phyloP scores from a whole-genome alignment of 2,888 invertebrate species.

The Dromius quadrimaculatus region DNA sequence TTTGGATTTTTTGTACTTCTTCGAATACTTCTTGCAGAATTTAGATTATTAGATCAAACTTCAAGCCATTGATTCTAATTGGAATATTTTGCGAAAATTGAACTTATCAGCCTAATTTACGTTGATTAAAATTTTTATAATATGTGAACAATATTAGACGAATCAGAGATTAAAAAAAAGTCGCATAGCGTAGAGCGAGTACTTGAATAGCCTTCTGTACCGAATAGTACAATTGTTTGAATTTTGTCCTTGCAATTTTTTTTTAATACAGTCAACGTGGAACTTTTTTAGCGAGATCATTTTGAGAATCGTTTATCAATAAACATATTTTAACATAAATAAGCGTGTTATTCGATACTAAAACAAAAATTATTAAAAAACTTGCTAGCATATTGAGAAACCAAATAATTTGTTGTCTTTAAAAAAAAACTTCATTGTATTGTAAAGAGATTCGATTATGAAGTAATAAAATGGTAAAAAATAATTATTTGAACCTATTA shows the following conservation, averaged over 20 bases:
- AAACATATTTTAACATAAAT: background rate
- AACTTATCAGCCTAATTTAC: background rate
- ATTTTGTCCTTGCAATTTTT: no score
- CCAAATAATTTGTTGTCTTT: conserved; percentile 31
- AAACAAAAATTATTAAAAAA: conserved; percentile 7
- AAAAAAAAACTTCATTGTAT: conserved; percentile 35
- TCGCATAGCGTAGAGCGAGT: no score
- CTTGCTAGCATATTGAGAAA: conserved; percentile 1
- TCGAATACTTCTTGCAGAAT: no score
- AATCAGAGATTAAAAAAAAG: no score
- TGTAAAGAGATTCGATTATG: conserved; percentile 31
- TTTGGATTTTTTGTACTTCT: conserved; percentile 2
- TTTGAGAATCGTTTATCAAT: no score
- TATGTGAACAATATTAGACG: no score
- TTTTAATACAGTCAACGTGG: no score
- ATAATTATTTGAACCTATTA: conserved; percentile 39
- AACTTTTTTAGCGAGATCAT: no score
- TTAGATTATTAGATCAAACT: conserved; percentile 4
- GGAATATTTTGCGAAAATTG: conserved; percentile 3
- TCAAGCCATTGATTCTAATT: background rate
- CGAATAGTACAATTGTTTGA: no score
- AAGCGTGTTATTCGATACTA: conserved; percentile 16
- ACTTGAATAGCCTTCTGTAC: no score
- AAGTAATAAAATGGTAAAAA: conserved; percentile 40
- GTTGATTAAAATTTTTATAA: no score